Conservation (phyloP, 2,113 vertebrate genomes). For the Hydrolagus affinis region DNA sequence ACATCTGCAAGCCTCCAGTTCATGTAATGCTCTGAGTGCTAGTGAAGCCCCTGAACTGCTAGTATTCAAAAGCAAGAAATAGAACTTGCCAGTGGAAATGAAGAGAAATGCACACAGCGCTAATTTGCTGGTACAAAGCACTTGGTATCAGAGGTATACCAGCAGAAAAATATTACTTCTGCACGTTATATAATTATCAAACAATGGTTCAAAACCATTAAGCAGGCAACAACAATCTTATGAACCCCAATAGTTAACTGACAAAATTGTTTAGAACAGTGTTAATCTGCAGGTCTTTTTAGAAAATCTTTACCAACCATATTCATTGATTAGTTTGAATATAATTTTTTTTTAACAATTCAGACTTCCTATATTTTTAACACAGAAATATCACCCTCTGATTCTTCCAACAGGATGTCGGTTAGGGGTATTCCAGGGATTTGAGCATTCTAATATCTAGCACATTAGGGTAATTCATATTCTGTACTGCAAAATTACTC, state of each 20-base stretch:
- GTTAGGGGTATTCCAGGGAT: no score
- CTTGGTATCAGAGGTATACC: background rate
- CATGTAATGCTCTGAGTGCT: background rate
- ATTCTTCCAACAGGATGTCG: no score
- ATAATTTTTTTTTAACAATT: no score
- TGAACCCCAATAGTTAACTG: background rate
- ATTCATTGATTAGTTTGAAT: background rate
- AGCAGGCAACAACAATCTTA: background rate
- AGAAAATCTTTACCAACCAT: background rate
- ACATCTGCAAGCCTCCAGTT: background rate
- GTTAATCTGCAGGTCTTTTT: background rate
- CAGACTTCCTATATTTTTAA: no score
- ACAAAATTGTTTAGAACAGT: background rate
- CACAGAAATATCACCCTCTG: no score
- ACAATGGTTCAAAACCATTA: background rate
- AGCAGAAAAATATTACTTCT: background rate
- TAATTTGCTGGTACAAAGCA: no score
- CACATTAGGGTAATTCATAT: no score
- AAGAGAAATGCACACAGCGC: background rate
- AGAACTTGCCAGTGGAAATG: background rate
- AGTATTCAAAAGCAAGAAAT: background rate
- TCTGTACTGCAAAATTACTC: no score
- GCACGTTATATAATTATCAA: background rate
- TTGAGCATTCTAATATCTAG: no score
- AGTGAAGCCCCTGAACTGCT: background rate